Evolutionary conservation across 2,888 invertebrate species (phyloP), one percentile per base, ranked within the genome.

Genomic region (Drosophila borealis): DNA sequence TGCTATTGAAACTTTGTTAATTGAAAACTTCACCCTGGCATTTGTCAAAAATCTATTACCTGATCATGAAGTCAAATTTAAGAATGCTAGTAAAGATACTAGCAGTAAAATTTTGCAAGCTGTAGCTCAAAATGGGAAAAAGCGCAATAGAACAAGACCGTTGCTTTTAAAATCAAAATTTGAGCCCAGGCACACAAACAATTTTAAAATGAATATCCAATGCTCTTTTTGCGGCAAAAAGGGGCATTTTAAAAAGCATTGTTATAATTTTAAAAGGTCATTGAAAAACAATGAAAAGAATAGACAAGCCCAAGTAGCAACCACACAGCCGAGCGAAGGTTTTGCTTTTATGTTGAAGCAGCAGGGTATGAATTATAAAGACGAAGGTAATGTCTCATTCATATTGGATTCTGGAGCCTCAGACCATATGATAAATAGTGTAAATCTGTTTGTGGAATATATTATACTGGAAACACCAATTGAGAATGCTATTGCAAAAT

Each of bases 41-140:
- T 69, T 69, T 65, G 69, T 71, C 14, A 65, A 64, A 54, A 64
- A 39, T 41, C 39, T 56, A 19, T 39, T 65, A 14, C 44, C 54
- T 36, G 53, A 72, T 17, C 56, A 65, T 9, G 65, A 72, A 9
- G 65, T 57, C 0, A 69, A 69, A 39, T 10, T 61, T 9, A 65
- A 34, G 14, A 42, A 33, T 39, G 21, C 37, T 5, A 63, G 37
- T 25, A 68, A 51, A 41, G 59, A 68, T 41, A 60, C 54, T 4
- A 65, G 54, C 37, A 53, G 49, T 34, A 11, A 33, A 10, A 10
- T 33, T 9, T 9, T 33, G 33, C 33, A 33, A 33, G 33, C 33
- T 33, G 33, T 10, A 10, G 8, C 33, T 33, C 6, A 33, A 33
- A 33, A 33, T 33, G 10, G 10, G 2, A 33, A 33, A 19, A 19